Evolutionary conservation across 1,140 invertebrate species (phyloP).

Genomic region (Xylocopa sonorina): DNA sequence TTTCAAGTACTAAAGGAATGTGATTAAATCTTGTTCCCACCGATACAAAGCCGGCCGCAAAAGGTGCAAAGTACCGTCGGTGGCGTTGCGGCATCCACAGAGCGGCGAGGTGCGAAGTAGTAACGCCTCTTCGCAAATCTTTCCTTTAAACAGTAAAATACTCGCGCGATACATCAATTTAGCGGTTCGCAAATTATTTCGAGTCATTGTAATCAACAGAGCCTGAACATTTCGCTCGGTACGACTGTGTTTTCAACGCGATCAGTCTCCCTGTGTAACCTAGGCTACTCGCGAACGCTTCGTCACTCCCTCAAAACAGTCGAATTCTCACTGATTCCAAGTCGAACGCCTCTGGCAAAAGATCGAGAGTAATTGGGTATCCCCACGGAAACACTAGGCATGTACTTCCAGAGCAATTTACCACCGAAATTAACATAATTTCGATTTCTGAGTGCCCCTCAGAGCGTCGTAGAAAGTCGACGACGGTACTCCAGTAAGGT

Average conservation of each 20-base stretch:
- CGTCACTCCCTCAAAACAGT: no score
- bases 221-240: no score
- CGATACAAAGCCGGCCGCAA: conserved; percentile 22
- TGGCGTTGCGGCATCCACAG: neutral
- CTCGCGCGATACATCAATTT: neutral
- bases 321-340: no score
- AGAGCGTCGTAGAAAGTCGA: conserved; percentile 40
- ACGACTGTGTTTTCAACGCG: no score
- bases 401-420: neutral
- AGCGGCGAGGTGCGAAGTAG: neutral
- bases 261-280: no score
- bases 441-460: neutral
- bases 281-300: no score
- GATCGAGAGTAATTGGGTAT: no score
- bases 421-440: neutral
- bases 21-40: conserved; percentile 46
- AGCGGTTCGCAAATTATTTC: neutral
- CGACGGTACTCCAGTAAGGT: conserved; percentile 10
- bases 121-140: neutral
- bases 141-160: neutral
- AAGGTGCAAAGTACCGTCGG: conserved; percentile 19
- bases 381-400: no score
- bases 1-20: conserved; percentile 7
- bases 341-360: no score
- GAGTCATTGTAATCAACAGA: no score